These are phyloP conservation scores for Leptocoma aspasia DNA, from an alignment of 2,113 vertebrate species.

Conservation along the genomic window DNA sequence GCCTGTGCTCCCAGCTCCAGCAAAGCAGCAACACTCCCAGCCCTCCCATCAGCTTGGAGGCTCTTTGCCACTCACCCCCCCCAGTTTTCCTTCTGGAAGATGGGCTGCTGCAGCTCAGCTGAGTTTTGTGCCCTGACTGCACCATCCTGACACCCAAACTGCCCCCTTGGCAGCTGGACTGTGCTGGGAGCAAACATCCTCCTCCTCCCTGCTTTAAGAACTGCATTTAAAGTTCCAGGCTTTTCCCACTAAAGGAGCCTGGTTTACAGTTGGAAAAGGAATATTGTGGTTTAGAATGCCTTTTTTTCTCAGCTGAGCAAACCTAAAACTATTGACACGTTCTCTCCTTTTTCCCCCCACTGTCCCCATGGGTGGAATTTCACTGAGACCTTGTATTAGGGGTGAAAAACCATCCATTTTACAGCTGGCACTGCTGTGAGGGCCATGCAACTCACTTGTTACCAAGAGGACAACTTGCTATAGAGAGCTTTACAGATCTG, in stretches of 20 bases:
- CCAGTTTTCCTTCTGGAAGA: slow-evolving; percentile 13
- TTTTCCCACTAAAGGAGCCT: background rate
- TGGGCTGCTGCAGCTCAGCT: background rate
- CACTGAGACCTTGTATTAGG: rapidly evolving
- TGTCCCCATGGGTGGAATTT: background rate
- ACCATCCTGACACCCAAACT: background rate
- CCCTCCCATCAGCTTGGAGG: background rate
- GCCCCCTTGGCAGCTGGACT: background rate
- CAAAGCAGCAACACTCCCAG: background rate
- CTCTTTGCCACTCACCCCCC: background rate
- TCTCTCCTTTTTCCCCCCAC: rapidly evolving
- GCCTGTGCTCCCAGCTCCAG: background rate
- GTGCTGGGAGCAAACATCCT: background rate
- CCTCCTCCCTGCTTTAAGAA: background rate
- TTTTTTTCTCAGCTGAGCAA: background rate
- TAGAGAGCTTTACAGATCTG: background rate
- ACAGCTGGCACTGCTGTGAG: background rate
- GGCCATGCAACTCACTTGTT: rapidly evolving
- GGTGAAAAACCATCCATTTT: background rate
- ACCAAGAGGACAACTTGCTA: background rate
- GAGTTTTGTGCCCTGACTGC: background rate
- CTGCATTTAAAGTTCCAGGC: background rate
- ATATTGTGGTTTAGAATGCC: background rate
- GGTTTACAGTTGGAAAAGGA: background rate
- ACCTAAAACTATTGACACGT: background rate